These are phyloP conservation scores for Rhinoderma darwinii DNA, from an alignment of 2,113 vertebrate species.

Conservation along the genomic window DNA sequence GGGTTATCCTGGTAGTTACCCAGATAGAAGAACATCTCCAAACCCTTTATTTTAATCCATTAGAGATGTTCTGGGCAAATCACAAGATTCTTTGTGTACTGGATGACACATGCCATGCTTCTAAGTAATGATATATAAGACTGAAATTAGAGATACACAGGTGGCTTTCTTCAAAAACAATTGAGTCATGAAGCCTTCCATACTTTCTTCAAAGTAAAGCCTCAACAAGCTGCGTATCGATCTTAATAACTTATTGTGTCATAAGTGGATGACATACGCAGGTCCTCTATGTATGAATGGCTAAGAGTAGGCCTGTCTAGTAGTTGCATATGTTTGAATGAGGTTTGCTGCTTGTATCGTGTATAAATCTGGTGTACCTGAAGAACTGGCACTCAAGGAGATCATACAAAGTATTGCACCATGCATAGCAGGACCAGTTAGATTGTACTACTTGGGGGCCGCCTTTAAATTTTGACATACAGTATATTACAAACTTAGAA, in stretches of 20 bases:
- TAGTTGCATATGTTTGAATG: no score
- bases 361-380: background rate
- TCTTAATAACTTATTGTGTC: background rate
- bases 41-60: background rate
- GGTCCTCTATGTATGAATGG: background rate
- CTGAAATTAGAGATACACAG: background rate
- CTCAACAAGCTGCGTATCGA: background rate
- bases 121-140: background rate
- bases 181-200: background rate
- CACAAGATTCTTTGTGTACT: background rate
- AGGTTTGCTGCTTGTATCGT: background rate
- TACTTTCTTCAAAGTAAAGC: background rate
- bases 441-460: no score
- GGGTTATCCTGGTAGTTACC: background rate
- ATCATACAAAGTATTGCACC: no score
- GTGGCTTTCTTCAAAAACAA: background rate
- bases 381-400: background rate
- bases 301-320: background rate
- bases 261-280: background rate
- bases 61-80: background rate
- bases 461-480: no score
- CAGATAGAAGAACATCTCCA: background rate
- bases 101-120: slow-evolving; percentile 24
- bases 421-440: background rate
- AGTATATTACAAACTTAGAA: no score